Base-by-base conservation (phyloP, 2,113 vertebrate genomes). In the Myocastor coypus region DNA sequence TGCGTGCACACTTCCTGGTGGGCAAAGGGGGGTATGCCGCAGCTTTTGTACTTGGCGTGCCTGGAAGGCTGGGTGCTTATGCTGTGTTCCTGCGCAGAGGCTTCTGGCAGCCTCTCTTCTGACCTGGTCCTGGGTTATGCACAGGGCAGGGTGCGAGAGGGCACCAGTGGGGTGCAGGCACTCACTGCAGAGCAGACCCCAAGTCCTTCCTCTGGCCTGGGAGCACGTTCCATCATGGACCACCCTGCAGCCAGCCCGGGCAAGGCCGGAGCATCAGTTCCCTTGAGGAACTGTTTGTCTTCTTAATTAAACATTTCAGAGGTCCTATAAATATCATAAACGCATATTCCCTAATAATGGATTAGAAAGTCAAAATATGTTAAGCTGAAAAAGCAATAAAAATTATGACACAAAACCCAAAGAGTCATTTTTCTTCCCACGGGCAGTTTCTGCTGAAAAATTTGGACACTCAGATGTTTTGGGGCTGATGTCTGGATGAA, bases 281-380 rank as follows among this genome's bases (percentile, higher is more conserved):
- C 42, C 42, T 3, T 63, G 61, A 83, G 61, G 34, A 89, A 87
- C n/a, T 34, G 17, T 85, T 96, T 88, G 66, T 97, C 64, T 88
- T 89, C 92, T 91, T 94, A 68, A 88, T 80, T 97, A 80, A 82
- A 92, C 91, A 93, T 87, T 94, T 89, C 78, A 91, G 85, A 63
- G 55, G 64, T 66, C 77, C 92, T 87, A 37, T 40, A 92, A 77
- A 83, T 82, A 85, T 68, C 66, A n/a, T 63, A 80, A 87, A 52
- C 61, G 82, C 64, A 73, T 78, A 71, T 64, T 69, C 40, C 68
- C 78, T 92, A 46, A 93, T 96, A 87, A 89, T 81, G 16, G 94
- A 84, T 97, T 94, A 89, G 94, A 95, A 97, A 98, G 42, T 87
- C 83, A 87, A 96, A 78, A 34, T 16, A 78, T 86, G 81, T 69